A percentile compares a stretch with the other conserved stretches of the same genome.
phyloP scores from a whole-genome alignment of 2,888 invertebrate genomes.

The Phrixothrix hirtus region DNA sequence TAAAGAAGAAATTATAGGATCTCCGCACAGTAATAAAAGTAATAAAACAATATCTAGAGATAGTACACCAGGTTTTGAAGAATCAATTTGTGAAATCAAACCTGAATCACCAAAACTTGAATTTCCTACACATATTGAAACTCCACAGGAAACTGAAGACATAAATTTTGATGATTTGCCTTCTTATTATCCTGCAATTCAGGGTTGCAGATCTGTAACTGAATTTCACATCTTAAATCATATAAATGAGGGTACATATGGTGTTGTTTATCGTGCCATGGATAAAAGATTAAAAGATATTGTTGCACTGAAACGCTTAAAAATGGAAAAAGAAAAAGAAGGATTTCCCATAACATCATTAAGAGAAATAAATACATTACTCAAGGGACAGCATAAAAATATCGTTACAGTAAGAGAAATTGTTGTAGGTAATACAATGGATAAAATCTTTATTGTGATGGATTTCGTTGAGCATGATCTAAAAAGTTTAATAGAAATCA shows the following conservation, averaged over 20 bases:
- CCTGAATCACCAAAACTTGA: too few relatives aligned
- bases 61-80: slow-evolving; percentile 14
- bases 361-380: slow-evolving; percentile 95
- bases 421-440: slow-evolving; percentile 99
- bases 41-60: slow-evolving; percentile 30
- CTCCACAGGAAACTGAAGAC: slow-evolving; percentile 48
- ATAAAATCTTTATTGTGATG: slow-evolving; percentile 98
- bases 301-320: slow-evolving; percentile 94
- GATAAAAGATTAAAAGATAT: slow-evolving; percentile 97
- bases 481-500: slow-evolving; percentile 96
- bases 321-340: slow-evolving; percentile 99
- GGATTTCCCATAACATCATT: slow-evolving; percentile 99
- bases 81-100: too few relatives aligned
- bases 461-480: slow-evolving; percentile 99
- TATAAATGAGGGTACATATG: slow-evolving; percentile 99
- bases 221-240: slow-evolving; percentile 97
- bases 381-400: slow-evolving; percentile 95
- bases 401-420: slow-evolving; percentile 98
- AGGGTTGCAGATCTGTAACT: slow-evolving; percentile 96
- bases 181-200: slow-evolving; percentile 82
- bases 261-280: slow-evolving; percentile 94
- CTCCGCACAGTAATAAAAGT: too few relatives aligned
- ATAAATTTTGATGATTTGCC: slow-evolving; percentile 64
- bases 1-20: too few relatives aligned
- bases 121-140: too few relatives aligned